Evolutionary conservation across 2,888 invertebrate species (phyloP).

Genomic region (Caenorhabditis sp.): DNA sequence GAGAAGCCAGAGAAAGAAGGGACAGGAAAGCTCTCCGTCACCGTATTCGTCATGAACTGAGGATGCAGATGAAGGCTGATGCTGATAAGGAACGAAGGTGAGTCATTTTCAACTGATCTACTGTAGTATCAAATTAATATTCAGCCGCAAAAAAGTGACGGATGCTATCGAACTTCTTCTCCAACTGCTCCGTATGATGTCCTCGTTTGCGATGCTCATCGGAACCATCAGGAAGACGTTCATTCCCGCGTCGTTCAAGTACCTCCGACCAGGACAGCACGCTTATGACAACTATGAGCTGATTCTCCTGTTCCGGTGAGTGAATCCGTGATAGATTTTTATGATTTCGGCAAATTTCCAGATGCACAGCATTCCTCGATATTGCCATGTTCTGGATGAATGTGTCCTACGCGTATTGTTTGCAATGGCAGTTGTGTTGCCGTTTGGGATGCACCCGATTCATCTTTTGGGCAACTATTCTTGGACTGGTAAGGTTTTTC

Average conservation of each 20-base stretch:
- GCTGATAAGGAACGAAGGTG: conserved; percentile 73
- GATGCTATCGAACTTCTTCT: conserved; percentile 76
- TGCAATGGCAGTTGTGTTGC: conserved; percentile 76
- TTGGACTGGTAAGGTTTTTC: conserved; percentile 41
- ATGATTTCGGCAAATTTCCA: conserved; percentile 25
- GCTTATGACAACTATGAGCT: conserved; percentile 74
- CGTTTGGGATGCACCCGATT: conserved; percentile 64
- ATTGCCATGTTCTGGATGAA: conserved; percentile 77
- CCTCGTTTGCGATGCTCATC: conserved; percentile 76
- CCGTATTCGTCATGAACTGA: conserved; percentile 61
- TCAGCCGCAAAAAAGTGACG: conserved; percentile 72
- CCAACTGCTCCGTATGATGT: conserved; percentile 73
- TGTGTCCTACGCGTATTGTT: conserved; percentile 69
- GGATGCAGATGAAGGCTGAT: conserved; percentile 69
- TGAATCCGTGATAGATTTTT: not conserved
- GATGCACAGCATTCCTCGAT: conserved; percentile 73
- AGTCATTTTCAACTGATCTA: not conserved
- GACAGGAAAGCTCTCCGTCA: conserved; percentile 65
- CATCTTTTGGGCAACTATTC: conserved; percentile 59
- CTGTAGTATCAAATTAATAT: not conserved
- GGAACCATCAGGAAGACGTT: conserved; percentile 77
- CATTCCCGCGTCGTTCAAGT: conserved; percentile 72
- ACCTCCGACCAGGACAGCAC: conserved; percentile 66
- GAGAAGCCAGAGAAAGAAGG: conserved; percentile 62
- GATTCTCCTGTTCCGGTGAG: conserved; percentile 72